A percentile compares a stretch with the other conserved stretches of the same genome.
Evolutionary conservation across 2,888 invertebrate species (phyloP).

Genomic region (Ennomos fuscantarius): DNA sequence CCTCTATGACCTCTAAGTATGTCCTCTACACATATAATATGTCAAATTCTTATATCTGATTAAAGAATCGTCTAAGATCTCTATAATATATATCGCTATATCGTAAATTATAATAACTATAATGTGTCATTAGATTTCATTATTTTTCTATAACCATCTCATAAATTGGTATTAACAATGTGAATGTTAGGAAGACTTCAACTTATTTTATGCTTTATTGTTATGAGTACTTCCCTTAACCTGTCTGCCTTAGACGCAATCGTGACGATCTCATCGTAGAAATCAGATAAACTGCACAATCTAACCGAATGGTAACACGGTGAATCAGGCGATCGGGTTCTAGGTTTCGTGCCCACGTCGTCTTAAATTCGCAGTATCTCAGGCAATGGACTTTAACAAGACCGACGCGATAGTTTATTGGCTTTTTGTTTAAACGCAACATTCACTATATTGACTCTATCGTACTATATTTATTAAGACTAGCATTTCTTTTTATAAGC

Average conservation of each 20-base stretch:
- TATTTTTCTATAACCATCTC: too few relatives aligned
- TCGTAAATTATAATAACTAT: too few relatives aligned
- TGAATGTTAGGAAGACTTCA: too few relatives aligned
- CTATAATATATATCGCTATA: too few relatives aligned
- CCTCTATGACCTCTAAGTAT: too few relatives aligned
- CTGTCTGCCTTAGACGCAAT: constrained; percentile 5
- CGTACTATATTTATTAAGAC: too few relatives aligned
- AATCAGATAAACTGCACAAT: constrained; percentile 19
- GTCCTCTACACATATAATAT: too few relatives aligned
- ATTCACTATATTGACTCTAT: neutral
- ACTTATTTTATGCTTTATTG: neutral
- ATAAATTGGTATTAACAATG: too few relatives aligned
- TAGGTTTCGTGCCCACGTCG: constrained; percentile 29
- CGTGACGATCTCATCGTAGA: constrained; percentile 16
- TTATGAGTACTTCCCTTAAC: neutral
- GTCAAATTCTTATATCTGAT: too few relatives aligned
- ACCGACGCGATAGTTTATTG: constrained; percentile 9
- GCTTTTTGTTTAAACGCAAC: neutral
- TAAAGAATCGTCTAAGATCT: too few relatives aligned
- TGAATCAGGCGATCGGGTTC: constrained; percentile 26
- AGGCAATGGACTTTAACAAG: constrained; percentile 18
- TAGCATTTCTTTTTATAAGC: too few relatives aligned
- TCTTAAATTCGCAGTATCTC: constrained; percentile 23
- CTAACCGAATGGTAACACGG: constrained; percentile 18
- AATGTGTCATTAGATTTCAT: too few relatives aligned